These are phyloP conservation scores for Crotalus tigris DNA, from an alignment of 2,113 vertebrate genomes.

Conservation along the genomic window DNA sequence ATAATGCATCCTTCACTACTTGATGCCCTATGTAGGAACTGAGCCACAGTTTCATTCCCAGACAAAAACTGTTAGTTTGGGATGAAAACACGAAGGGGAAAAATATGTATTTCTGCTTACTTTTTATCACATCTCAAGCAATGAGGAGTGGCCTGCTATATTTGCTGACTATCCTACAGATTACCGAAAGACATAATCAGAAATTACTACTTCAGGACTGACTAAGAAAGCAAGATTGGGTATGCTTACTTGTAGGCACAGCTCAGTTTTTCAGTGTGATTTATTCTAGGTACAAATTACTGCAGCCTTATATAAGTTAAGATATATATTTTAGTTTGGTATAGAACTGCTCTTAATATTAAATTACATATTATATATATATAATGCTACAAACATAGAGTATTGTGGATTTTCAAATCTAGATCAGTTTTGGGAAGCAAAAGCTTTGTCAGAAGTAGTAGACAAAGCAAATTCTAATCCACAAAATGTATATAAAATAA, in stretches of 20 bases:
- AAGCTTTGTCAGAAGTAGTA: neutral
- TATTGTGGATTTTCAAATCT: neutral
- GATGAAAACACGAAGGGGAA: neutral
- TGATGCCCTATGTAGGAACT: neutral
- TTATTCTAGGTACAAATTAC: neutral
- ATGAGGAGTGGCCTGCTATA: too few species aligned
- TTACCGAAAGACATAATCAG: neutral
- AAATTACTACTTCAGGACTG: neutral
- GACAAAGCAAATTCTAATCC: neutral
- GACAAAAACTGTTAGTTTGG: neutral
- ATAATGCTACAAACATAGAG: neutral
- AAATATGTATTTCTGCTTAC: neutral
- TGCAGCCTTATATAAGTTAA: neutral
- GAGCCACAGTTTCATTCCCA: neutral
- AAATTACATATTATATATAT: constrained; percentile 1
- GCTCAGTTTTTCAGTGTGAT: neutral
- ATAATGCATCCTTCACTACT: neutral
- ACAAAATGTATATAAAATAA: neutral
- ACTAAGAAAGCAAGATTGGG: neutral
- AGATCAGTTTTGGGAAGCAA: neutral
- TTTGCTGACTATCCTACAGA: neutral
- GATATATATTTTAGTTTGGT: constrained; percentile 16
- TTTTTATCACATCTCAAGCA: neutral
- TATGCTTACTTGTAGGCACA: neutral
- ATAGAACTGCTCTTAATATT: neutral